Base-by-base conservation (phyloP, 2,797 vertebrate genomes). In the Telmatherina bonti region DNA sequence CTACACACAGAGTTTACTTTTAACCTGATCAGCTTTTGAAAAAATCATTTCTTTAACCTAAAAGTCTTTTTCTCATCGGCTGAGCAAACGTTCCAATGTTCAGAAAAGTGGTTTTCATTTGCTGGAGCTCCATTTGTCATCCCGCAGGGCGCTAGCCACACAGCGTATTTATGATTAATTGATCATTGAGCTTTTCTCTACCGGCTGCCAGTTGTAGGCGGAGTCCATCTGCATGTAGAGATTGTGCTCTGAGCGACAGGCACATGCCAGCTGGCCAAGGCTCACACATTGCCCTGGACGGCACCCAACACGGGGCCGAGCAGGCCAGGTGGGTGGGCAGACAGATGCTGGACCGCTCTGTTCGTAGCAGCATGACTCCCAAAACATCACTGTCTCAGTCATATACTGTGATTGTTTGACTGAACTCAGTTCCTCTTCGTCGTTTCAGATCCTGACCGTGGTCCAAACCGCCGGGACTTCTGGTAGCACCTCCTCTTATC, bases 341-440 rank as follows among this genome's bases (percentile, higher is more conserved):
- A 85, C 73, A 74, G 79, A 84, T 76, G 82, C 59, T 4, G 72
- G 56, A 80, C 76, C 73, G 67, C 60, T 78, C 45, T 80, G 71
- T 65, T 79, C 59, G 15, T 29, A 77, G 29, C 69, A 61, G 66
- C 59, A 36, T 58, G 72, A 84, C 70, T 74, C 79, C 58, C 55
- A 38, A 24, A 74, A 35, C 74, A 72, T 71, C 45, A 27, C 70
- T 67, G 74, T 77, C 76, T 74, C 67, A 69, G 64, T 74, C 51
- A 69, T 64, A 55, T 67, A 52, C 62, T 59, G 43, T 16, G 20
- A 15, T 31, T 29, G 6, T 10, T 47, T 75, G 61, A 24, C 53
- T 35, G 22, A 51, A 33, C 45, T 26, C 11, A 15, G 18, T 5
- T 60, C 24, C 57, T 58, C 20, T 41, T 7, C 20, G 33, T 35